Evolutionary conservation across 2,888 invertebrate species (phyloP).

Genomic region (Apeira syringaria): DNA sequence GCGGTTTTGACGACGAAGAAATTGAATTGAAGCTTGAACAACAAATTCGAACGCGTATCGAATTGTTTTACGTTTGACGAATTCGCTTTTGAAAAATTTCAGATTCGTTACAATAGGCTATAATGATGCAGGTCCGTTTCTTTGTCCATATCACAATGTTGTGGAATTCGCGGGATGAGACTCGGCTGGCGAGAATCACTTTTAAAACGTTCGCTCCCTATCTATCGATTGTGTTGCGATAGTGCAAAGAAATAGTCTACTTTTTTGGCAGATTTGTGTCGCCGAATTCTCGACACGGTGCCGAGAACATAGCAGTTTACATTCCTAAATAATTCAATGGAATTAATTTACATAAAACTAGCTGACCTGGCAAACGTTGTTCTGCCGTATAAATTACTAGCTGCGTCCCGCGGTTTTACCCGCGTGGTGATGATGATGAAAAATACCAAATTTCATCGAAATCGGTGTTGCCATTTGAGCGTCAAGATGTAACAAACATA

Average conservation of each 20-base stretch:
- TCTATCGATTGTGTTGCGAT: constrained; percentile 75
- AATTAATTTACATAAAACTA: too few species aligned
- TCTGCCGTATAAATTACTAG: too few species aligned
- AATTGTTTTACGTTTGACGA: constrained; percentile 84
- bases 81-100: constrained; percentile 78
- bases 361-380: too few species aligned
- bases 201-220: constrained; percentile 58
- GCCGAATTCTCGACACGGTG: constrained; percentile 54
- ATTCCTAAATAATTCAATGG: constrained; percentile 53
- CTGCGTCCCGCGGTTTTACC: too few species aligned
- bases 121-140: constrained; percentile 78
- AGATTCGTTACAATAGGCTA: constrained; percentile 78
- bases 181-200: constrained; percentile 46
- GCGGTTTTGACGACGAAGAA: constrained; percentile 76
- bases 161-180: constrained; percentile 64
- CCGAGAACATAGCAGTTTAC: constrained; percentile 51
- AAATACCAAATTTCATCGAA: too few species aligned
- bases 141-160: constrained; percentile 70
- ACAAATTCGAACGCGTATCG: constrained; percentile 83
- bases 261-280: constrained; percentile 59
- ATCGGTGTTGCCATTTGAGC: too few species aligned
- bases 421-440: too few species aligned
- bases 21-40: constrained; percentile 81
- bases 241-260: constrained; percentile 58
- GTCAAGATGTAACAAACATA: too few species aligned